Conservation (phyloP, 2,797 vertebrate genomes). For the Falco columbarius region DNA sequence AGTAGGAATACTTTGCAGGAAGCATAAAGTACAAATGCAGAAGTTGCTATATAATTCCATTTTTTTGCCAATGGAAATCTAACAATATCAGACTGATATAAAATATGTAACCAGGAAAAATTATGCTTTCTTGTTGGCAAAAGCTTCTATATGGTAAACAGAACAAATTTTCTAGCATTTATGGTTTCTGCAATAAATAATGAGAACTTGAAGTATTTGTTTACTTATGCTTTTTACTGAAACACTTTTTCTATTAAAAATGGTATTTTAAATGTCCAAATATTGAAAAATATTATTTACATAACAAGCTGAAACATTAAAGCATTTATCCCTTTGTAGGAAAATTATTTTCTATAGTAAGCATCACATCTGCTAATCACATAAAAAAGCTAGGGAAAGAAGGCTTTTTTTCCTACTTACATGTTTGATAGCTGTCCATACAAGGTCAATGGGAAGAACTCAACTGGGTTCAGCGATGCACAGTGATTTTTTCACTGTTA, state of each 20-base stretch:
- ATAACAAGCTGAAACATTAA: not conserved
- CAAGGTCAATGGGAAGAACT: not conserved
- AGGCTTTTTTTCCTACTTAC: not conserved
- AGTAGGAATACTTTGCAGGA: not conserved
- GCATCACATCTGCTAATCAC: not conserved
- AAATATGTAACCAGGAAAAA: not conserved
- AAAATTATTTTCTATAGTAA: not conserved
- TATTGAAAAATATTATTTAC: not conserved
- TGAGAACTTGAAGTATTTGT: not conserved
- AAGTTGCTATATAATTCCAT: not conserved
- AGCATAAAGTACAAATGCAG: not conserved
- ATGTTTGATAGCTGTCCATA: not conserved
- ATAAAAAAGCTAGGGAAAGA: not conserved
- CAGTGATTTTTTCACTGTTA: not conserved
- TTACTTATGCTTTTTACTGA: not conserved
- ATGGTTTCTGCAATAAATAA: not conserved
- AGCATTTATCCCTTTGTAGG: not conserved
- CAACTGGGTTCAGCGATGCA: not conserved
- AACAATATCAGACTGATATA: not conserved
- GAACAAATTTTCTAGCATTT: not conserved
- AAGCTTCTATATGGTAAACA: not conserved
- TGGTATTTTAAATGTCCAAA: not conserved
- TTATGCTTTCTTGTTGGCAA: not conserved
- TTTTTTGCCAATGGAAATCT: not conserved
- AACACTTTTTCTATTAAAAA: not conserved